Evolutionary conservation across 2,888 invertebrate genomes (phyloP), one percentile per base, ranked within the genome.

Genomic region (Drosophila meridiana): DNA sequence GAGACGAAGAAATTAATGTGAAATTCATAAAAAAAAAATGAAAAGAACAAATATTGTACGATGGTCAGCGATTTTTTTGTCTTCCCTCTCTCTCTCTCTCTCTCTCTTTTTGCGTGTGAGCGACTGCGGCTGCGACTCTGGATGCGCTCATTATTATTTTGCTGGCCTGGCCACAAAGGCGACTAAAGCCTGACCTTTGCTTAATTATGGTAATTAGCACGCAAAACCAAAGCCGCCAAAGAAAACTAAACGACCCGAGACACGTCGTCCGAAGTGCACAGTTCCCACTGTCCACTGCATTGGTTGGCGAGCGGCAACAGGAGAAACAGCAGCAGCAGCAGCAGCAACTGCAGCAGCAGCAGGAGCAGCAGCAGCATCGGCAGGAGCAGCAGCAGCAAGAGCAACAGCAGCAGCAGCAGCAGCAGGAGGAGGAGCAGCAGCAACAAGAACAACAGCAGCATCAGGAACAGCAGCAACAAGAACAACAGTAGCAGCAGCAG

Each of bases 151-250:
- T 86, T 86, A 89, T 89, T 89, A 87, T 85, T 82, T 80, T 85
- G 78, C 83, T 77, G 73, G 67, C 71, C 77, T 73, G 74, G 82
- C 78, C 88, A 85, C 86, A 89, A 87, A 82, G 83, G 73, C 89
- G 86, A 80, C 88, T 82, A 87, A 90, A 80, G 90, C 86, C 90
- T 87, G 90, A 90, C 86, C 90, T 87, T 88, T 87, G 90, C 90
- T 90, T 87, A 87, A 87, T 87, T 87, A 87, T 87, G 86, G 90
- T 87, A 89, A 87, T 87, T 87, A 87, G 86, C 78, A 82, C 69
- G 76, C 71, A 80, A 85, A 77, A 76, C 72, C 70, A 76, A 76
- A 69, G 32, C 50, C 55, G 45, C 36, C 58, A 68, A 70, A 73
- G 76, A 68, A 76, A 80, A 73, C 70, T 68, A 87, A 81, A 81